Base-by-base conservation (phyloP, 1,140 invertebrate species). In the Drosophila ohnishii region DNA sequence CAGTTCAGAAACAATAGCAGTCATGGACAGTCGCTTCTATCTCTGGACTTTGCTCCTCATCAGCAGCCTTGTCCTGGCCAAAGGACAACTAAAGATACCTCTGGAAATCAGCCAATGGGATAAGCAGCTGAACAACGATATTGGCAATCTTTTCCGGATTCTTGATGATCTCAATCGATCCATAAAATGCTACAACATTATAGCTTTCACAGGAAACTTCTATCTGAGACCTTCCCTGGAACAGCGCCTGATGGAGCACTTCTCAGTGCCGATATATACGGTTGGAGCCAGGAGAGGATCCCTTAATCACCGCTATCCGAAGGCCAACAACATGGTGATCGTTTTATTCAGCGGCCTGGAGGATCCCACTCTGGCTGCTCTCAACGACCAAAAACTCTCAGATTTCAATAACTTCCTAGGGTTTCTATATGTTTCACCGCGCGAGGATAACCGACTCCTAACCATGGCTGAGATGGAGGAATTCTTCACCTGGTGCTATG, bases 301-400 rank as follows among this genome's bases (percentile, higher is more conserved):
- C 0, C 5, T 30, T 7, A 7, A 62, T 11, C 57, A 34, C 6
- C 14, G 30, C 2, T 56, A 39, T n/a, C 22, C 14, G 5, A 6
- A 1, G 5, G 6, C n/a, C 10, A 9, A 14, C 6, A 14, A 9
- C 2, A 7, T 37, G 25, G 11, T 16, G 3, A 11, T 56, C 6
- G 13, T 16, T 10, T 1, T 61, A 11, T 61, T 61, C 1, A 39
- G 22, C 13, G 59, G 59, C 11, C 25, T 62, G 8, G 11, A 62
- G 19, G 48, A 62, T n/a, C 25, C n/a, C 2, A n/a, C 25, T 8
- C 13, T 62, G 8, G 5, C 5, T 1, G 25, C 25, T 3, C 11
- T 62, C n/a, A n/a, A 56, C 13, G 32, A 30, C 25, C 2, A 3
- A 2, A 5, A 30, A 1, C n/a, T 56, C 16, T 8, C 2, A 1